These are phyloP conservation scores for Lottia gigantea DNA, from an alignment of 2,888 invertebrate species.

Conservation along the genomic window DNA sequence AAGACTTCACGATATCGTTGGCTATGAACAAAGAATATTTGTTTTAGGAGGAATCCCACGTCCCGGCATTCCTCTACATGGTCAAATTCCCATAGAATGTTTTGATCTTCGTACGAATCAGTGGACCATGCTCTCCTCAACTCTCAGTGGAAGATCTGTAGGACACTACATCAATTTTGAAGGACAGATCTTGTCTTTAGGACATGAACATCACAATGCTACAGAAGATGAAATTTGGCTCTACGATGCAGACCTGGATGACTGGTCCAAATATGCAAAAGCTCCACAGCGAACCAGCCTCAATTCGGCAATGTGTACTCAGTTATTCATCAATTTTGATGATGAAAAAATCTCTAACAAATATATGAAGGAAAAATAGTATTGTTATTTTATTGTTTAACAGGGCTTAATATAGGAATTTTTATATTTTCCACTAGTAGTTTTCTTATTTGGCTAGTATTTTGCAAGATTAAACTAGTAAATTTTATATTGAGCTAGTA, in stretches of 20 bases:
- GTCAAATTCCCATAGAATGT: conserved; percentile 65
- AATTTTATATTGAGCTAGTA: no score
- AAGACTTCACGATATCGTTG: conserved; percentile 64
- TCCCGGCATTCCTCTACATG: conserved; percentile 60
- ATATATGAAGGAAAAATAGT: conserved; percentile 51
- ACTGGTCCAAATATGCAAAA: conserved; percentile 60
- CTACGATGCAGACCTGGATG: conserved; percentile 55
- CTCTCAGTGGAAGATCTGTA: conserved; percentile 64
- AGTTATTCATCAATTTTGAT: conserved; percentile 59
- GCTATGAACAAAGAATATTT: conserved; percentile 52
- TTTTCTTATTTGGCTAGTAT: no score
- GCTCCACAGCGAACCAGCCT: conserved; percentile 62
- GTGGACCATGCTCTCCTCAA: conserved; percentile 65
- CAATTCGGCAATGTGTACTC: conserved; percentile 57
- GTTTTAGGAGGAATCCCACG: conserved; percentile 65
- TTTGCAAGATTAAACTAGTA: no score
- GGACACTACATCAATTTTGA: conserved; percentile 64
- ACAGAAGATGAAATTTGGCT: conserved; percentile 67
- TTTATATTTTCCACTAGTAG: background rate
- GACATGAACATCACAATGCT: conserved; percentile 65
- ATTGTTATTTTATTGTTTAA: no score
- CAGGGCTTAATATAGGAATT: conserved; percentile 18
- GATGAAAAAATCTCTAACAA: conserved; percentile 62
- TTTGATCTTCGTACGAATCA: conserved; percentile 58
- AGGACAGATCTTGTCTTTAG: conserved; percentile 60